These are phyloP conservation scores for Dolichotis patagonum DNA, from an alignment of 2,113 vertebrate species.

Conservation along the genomic window DNA sequence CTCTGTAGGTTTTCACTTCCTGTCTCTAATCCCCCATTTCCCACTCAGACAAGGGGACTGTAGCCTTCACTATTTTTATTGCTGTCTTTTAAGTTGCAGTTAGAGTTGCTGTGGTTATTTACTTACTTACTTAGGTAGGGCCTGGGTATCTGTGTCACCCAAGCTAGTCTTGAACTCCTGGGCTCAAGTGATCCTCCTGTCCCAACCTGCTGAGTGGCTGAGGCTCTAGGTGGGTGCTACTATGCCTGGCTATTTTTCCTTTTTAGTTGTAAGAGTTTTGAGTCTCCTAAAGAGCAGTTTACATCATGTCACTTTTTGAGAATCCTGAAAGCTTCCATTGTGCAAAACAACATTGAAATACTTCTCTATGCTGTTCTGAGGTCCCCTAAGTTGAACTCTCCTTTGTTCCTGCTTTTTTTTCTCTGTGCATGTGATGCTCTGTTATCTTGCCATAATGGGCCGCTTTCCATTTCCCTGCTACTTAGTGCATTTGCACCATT, in stretches of 20 bases:
- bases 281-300: background rate
- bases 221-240: background rate
- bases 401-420: background rate
- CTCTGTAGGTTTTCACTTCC: background rate
- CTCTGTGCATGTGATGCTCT: background rate
- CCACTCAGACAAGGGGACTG: background rate
- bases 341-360: constrained; percentile 1
- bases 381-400: background rate
- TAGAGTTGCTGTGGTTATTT: background rate
- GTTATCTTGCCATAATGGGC: background rate
- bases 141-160: background rate
- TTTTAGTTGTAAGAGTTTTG: background rate
- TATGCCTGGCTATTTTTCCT: background rate
- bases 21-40: background rate
- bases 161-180: background rate
- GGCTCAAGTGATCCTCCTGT: background rate
- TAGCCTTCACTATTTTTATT: background rate
- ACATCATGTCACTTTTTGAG: background rate
- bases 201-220: background rate
- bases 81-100: background rate
- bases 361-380: background rate
- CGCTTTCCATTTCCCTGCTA: background rate
- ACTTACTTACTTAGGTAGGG: background rate
- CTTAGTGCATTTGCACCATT: background rate
- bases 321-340: background rate